Conservation (phyloP, 2,797 vertebrate genomes). For the Telmatherina bonti region DNA sequence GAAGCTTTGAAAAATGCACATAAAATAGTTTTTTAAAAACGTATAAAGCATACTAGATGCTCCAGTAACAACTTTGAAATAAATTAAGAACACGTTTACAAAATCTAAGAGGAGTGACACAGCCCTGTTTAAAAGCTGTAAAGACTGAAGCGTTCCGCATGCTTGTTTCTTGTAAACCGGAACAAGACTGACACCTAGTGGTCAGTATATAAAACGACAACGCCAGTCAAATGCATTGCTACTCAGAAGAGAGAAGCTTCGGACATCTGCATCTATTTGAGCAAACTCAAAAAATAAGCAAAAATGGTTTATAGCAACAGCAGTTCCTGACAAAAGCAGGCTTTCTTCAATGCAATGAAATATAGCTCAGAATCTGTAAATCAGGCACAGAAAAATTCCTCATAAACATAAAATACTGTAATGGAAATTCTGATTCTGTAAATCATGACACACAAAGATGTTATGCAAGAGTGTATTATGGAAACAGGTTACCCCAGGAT, state of each 20-base stretch:
- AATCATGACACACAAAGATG: not conserved
- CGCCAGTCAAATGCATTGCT: not conserved
- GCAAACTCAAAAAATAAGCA: not conserved
- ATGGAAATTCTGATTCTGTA: not conserved
- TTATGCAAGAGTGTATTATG: not conserved
- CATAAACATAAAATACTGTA: not conserved
- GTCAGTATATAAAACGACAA: not conserved
- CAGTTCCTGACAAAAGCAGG: not conserved
- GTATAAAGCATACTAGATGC: not conserved
- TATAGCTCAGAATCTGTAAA: not conserved
- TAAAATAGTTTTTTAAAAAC: no score
- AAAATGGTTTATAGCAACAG: not conserved
- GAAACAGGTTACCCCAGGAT: no score
- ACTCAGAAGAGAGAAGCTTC: not conserved
- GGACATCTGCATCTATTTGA: not conserved
- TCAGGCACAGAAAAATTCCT: not conserved
- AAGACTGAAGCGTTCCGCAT: not conserved
- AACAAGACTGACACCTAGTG: conserved; percentile 25
- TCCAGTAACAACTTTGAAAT: not conserved
- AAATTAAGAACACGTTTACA: not conserved
- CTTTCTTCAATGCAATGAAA: not conserved
- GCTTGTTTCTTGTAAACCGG: not conserved
- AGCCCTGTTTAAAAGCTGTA: not conserved
- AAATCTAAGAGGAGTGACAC: not conserved
- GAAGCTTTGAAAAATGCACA: no score